These are phyloP conservation scores for Gallinago undulata DNA, from an alignment of 2,113 vertebrate species.

Conservation along the genomic window DNA sequence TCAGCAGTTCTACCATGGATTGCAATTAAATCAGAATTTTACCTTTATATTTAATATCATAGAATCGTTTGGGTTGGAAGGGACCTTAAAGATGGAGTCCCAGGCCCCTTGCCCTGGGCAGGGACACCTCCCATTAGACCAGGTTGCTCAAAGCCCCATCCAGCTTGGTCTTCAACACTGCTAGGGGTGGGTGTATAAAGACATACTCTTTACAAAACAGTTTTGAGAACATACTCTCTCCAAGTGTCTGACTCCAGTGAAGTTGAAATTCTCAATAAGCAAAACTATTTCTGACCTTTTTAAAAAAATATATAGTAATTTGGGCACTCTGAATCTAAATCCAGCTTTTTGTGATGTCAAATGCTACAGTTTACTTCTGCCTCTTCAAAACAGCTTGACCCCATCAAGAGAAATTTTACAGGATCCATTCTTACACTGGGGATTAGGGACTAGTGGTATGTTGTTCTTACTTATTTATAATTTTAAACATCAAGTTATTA, in stretches of 20 bases:
- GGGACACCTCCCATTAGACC: too few relatives aligned
- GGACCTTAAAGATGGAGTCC: too few relatives aligned
- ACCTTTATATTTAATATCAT: not conserved
- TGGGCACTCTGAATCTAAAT: not conserved
- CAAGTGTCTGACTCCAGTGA: not conserved
- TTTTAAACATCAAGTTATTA: not conserved
- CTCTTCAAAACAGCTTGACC: not conserved
- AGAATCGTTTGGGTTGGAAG: too few relatives aligned
- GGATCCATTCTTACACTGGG: not conserved
- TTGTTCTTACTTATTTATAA: not conserved
- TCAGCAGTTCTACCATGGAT: not conserved
- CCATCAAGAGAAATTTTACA: not conserved
- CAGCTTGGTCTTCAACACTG: too few relatives aligned
- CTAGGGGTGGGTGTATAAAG: too few relatives aligned
- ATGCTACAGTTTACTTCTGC: not conserved
- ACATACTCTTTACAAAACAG: not conserved
- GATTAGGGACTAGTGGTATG: not conserved
- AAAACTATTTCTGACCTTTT: not conserved
- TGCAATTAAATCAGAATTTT: not conserved
- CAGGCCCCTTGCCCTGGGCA: too few relatives aligned
- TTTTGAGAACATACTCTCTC: not conserved
- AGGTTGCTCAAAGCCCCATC: too few relatives aligned
- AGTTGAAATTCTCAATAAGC: not conserved
- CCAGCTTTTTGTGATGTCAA: not conserved
- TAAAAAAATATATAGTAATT: not conserved